Evolutionary conservation across 2,113 vertebrate species (phyloP), one percentile per base, ranked within the genome.

Genomic region (Oostethus manadensis): DNA sequence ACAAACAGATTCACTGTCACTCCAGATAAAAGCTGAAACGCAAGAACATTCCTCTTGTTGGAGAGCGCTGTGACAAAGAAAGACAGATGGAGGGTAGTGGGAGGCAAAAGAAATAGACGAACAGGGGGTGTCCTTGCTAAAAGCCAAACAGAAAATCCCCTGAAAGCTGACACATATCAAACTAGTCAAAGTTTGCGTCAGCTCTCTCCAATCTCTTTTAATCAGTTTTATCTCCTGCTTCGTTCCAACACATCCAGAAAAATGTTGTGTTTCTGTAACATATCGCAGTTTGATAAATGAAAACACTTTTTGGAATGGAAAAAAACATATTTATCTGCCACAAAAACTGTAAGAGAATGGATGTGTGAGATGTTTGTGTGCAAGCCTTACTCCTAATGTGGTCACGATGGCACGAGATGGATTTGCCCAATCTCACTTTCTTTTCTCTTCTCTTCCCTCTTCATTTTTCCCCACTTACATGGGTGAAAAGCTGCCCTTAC

Each of bases 401-500:
- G 15, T 60, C 54, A 23, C 66, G 55, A 74, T 67, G 76, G 57
- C 64, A 51, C 22, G 55, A 74, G 75, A 76, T 80, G 61, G 59
- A 78, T 66, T 70, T 45, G 23, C 26, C 51, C 45, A 55, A n/a
- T 59, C 18, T 14, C 17, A 17, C 56, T 71, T 50, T 43, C 57
- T 49, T 67, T 60, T 62, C 56, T 42, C 55, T 40, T 54, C 57
- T 51, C 16, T 3, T 54, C 45, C 15, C 6, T 18, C n/a, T 47
- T 20, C 57, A 21, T 18, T 51, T 58, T 56, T 48, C 42, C 46
- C 11, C 26, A 56, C 46, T 62, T 65, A 42, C 51, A 62, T 21
- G 8, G 58, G 29, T 47, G 47, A 53, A 64, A 71, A 68, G 51
- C 23, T 35, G 40, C n/a, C 13, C 54, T 68, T 55, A 66, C 61